A percentile compares a stretch with the other conserved stretches of the same genome.
These are phyloP conservation scores for Rhinolophus sinicus DNA, from an alignment of 2,113 vertebrate species.

Conservation along the genomic window DNA sequence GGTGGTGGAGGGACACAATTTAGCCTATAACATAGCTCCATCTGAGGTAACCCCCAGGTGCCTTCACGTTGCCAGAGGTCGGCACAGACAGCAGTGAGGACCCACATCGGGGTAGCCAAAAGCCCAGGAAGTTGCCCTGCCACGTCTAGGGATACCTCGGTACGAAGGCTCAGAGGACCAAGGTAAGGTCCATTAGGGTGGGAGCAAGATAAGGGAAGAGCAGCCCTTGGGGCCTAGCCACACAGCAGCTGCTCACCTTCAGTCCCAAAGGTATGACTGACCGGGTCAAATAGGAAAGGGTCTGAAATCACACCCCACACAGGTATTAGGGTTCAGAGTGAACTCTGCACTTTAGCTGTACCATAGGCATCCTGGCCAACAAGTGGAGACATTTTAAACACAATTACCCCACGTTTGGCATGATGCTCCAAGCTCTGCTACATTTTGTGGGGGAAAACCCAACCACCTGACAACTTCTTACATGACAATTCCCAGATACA, in stretches of 20 bases:
- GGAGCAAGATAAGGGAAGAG: neutral
- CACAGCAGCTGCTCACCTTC: neutral
- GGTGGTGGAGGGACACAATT: neutral
- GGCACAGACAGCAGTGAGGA: neutral
- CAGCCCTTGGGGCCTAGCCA: neutral
- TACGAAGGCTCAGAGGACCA: too few relatives aligned
- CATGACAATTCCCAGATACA: neutral
- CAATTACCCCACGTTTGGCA: neutral
- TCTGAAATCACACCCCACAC: neutral
- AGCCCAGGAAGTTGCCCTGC: neutral
- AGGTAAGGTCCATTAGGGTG: neutral
- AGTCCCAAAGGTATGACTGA: neutral
- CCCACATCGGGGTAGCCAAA: neutral
- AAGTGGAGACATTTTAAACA: neutral
- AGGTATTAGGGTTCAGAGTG: neutral
- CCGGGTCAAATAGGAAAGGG: neutral
- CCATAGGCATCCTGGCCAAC: neutral
- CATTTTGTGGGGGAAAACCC: neutral
- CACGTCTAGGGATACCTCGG: accelerated
- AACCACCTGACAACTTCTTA: neutral
- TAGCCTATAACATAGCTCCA: neutral
- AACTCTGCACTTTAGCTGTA: neutral
- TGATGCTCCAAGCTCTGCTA: neutral
- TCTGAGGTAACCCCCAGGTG: neutral
- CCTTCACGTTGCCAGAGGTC: neutral